A percentile compares a stretch with the other conserved stretches of the same genome.
phyloP scores from a whole-genome alignment of 2,797 vertebrate genomes.

The Sphenopsis melanotis region DNA sequence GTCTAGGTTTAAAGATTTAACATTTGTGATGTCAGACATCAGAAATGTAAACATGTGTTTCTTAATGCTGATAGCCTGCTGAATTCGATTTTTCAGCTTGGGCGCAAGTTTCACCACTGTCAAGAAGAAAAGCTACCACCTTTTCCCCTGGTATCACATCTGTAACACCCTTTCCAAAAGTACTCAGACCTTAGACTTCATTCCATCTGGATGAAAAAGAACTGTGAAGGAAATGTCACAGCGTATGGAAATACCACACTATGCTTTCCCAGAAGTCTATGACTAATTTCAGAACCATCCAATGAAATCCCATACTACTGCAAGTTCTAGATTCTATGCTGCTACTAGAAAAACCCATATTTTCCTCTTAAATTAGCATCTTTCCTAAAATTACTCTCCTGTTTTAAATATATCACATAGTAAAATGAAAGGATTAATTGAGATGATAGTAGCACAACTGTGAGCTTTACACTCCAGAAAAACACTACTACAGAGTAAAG shows the following conservation, averaged over 20 bases:
- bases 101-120: background rate
- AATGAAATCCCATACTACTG: background rate
- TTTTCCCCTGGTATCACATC: background rate
- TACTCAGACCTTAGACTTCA: background rate
- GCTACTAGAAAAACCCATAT: background rate
- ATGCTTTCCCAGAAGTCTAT: background rate
- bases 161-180: background rate
- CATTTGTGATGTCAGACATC: background rate
- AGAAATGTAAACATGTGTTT: background rate
- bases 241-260: background rate
- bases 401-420: background rate
- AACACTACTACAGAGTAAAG: background rate
- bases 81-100: background rate
- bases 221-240: background rate
- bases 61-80: background rate
- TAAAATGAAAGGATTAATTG: background rate
- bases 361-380: background rate
- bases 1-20: background rate
- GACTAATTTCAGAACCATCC: background rate
- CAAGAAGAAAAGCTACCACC: conserved; percentile 10
- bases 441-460: background rate
- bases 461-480: background rate
- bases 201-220: background rate
- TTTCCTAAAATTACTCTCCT: background rate
- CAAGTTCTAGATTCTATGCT: background rate